Percentiles rank a stretch among this genome's conserved stretches.
phyloP scores from a whole-genome alignment of 2,113 vertebrate species.

The Eretmochelys imbricata region DNA sequence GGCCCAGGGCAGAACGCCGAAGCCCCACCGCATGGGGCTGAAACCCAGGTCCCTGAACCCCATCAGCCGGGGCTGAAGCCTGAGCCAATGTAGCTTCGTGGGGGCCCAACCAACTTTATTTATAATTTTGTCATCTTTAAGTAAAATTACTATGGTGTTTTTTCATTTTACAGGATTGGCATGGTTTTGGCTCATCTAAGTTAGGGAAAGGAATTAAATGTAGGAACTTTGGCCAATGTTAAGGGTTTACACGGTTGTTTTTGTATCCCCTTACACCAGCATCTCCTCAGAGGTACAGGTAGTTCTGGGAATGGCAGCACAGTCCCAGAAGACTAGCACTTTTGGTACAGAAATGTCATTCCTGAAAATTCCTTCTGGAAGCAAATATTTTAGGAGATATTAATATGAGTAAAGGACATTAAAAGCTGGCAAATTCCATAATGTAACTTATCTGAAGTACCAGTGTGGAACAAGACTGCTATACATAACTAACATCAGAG shows the following conservation, averaged over 20 bases:
- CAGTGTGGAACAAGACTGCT: neutral
- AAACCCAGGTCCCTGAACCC: too few relatives aligned
- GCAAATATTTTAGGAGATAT: neutral
- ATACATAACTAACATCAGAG: neutral
- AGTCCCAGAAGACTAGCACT: neutral
- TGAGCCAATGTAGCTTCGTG: too few relatives aligned
- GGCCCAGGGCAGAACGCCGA: too few relatives aligned
- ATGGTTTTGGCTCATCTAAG: neutral
- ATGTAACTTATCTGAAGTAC: neutral
- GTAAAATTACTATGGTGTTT: accelerated
- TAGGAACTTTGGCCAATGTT: neutral
- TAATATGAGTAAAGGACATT: neutral
- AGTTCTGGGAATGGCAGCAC: neutral
- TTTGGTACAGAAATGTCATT: neutral
- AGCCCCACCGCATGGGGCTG: too few relatives aligned
- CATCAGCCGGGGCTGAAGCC: too few relatives aligned
- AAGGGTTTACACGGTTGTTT: neutral
- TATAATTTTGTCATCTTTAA: neutral
- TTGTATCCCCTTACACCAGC: neutral
- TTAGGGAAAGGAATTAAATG: neutral
- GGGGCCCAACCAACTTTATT: neutral
- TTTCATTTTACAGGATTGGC: neutral
- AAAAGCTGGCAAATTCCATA: neutral
- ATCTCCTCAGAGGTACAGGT: neutral
- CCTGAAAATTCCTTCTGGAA: accelerated